These are phyloP conservation scores for Keiferia lycopersicella DNA, from an alignment of 2,888 invertebrate genomes.

Conservation along the genomic window DNA sequence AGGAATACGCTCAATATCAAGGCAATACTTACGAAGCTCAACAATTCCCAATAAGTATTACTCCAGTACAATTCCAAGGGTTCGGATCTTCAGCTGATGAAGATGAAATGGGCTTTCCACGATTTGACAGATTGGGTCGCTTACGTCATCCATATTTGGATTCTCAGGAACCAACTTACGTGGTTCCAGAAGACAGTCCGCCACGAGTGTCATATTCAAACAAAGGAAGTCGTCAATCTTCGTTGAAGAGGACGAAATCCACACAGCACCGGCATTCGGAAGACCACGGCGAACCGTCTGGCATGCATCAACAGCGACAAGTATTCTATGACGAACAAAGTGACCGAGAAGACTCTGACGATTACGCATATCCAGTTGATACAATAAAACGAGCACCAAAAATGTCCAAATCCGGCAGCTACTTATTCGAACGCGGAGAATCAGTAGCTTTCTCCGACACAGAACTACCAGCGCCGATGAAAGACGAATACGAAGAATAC, in stretches of 20 bases:
- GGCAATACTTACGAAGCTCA: slow-evolving; percentile 66
- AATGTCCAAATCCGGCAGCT: slow-evolving; percentile 65
- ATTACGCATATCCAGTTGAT: slow-evolving; percentile 76
- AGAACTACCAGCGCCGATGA: slow-evolving; percentile 64
- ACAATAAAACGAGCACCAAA: slow-evolving; percentile 77
- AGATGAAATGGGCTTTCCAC: slow-evolving; percentile 85
- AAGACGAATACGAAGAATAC: slow-evolving; percentile 72
- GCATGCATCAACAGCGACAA: slow-evolving; percentile 57
- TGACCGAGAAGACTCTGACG: slow-evolving; percentile 75
- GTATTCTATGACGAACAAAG: slow-evolving; percentile 70
- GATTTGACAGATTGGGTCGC: slow-evolving; percentile 82
- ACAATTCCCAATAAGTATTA: slow-evolving; percentile 71
- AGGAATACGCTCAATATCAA: slow-evolving; percentile 72
- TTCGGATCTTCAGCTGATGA: slow-evolving; percentile 84
- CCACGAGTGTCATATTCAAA: slow-evolving; percentile 73
- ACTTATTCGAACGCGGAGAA: slow-evolving; percentile 69
- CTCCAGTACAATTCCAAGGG: slow-evolving; percentile 81
- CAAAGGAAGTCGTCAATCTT: slow-evolving; percentile 75
- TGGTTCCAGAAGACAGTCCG: slow-evolving; percentile 74
- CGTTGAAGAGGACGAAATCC: slow-evolving; percentile 70
- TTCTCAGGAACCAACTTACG: slow-evolving; percentile 71
- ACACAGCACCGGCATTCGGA: slow-evolving; percentile 64
- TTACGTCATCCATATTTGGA: slow-evolving; percentile 77
- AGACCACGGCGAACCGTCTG: slow-evolving; percentile 66
- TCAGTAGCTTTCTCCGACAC: slow-evolving; percentile 73